phyloP scores from a whole-genome alignment of 2,113 vertebrate species.

The Nanorana parkeri region DNA sequence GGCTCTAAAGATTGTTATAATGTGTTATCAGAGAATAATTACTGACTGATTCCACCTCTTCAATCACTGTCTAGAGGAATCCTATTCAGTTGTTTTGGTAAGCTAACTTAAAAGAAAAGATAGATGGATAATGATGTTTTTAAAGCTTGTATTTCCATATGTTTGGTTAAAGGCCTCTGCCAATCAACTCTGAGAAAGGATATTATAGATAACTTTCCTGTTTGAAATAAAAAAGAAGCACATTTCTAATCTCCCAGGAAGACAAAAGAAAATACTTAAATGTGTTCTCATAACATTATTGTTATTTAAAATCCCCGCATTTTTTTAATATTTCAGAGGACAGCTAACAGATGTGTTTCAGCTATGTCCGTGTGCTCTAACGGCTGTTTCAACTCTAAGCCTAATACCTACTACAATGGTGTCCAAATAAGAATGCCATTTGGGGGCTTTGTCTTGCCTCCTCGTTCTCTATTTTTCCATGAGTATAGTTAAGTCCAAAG shows the following conservation, averaged over 20 bases:
- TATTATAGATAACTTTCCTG: constrained; percentile 15
- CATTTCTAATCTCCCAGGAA: constrained; percentile 44
- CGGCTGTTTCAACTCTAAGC: constrained; percentile 18
- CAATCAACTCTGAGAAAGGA: constrained; percentile 9
- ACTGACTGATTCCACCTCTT: not conserved
- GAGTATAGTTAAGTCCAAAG: constrained; percentile 37
- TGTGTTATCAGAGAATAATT: not conserved
- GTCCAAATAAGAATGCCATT: constrained; percentile 22
- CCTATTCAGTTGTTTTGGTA: constrained; percentile 5
- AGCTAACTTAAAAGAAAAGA: constrained; percentile 15
- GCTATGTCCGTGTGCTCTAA: constrained; percentile 5
- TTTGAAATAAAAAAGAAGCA: constrained; percentile 30
- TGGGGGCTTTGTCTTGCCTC: constrained; percentile 33
- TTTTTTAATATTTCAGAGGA: constrained; percentile 36
- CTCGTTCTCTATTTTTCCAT: constrained; percentile 42
- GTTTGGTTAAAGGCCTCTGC: constrained; percentile 23
- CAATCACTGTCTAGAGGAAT: not conserved
- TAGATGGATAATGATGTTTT: not conserved
- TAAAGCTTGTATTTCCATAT: not conserved
- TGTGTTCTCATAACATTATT: constrained; percentile 38
- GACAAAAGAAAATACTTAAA: constrained; percentile 45
- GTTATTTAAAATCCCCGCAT: constrained; percentile 31
- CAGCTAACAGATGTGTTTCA: constrained; percentile 49
- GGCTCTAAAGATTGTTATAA: not conserved
- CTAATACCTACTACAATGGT: not conserved